Base-by-base conservation (phyloP, 2,113 vertebrate genomes). In the Falcunculus frontatus region DNA sequence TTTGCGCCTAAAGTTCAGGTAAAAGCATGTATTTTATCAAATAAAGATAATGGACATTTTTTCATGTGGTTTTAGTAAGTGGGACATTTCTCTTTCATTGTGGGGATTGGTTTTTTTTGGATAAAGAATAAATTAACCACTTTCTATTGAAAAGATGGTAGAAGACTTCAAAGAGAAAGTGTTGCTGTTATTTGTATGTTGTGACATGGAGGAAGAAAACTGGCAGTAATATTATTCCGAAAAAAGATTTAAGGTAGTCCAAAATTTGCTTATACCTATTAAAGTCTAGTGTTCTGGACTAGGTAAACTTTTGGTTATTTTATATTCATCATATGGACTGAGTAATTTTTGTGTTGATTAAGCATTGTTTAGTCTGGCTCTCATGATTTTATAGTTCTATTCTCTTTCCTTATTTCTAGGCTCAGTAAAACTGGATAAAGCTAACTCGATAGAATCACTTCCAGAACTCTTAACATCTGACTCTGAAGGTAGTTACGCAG, bases 401-500 rank as follows among this genome's bases (percentile, higher is more conserved):
- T 72, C 15, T 84, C 30, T 35, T 18, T 57, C 87, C 35, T 95
- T 74, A 63, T 90, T 92, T 91, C 88, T 96, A 96, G 98, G 98
- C 62, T 97, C 99, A 76, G 64, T 98, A 65, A 99, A 98, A 97
- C 97, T 98, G 67, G 97, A 93, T 90, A 99, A 99, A 93, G 97
- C 98, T 42, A 99, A 98, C 96, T 99, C 99, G 14, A 96, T 98
- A 47, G 99, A 99, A 90, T 99, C 99, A 35, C 98, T 99, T 95
- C 98, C 98, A 95, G 99, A 99, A 84, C 97, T 99, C 59, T 92
- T 99, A 96, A 99, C 98, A 2, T 99, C 99, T 30, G 99, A 99
- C 95, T 99, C 99, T 7, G 99, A 99, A 98, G 98, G 99, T 89
- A 99, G 99, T 98, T 99, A 97, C 3, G 98, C 97, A 79, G 99